Base-by-base conservation (phyloP, 2,113 vertebrate genomes). In the Prunella fulvescens region DNA sequence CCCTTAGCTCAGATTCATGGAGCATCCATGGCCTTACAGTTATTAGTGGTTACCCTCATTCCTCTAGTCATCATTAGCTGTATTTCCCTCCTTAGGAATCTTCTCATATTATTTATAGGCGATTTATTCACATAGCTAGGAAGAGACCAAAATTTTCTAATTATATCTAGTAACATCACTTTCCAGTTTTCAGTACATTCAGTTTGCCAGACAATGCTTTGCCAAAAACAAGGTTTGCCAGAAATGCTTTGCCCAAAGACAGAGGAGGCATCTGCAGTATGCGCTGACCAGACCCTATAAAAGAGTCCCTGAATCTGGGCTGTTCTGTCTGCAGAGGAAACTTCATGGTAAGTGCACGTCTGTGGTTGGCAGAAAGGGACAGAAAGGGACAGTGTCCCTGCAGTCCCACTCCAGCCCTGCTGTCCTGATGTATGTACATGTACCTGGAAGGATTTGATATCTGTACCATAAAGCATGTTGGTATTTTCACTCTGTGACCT, bases 141-240 rank as follows among this genome's bases (percentile, higher is more conserved):
- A 73, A 79, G 87, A 89, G 33, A 96, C 73, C 33, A 94, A 96
- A 96, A 92, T 64, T 91, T 95, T 96, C 95, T 96, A 96, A 95
- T 94, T 96, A 96, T 96, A 96, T 94, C 95, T 70, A 76, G 90
- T 86, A 96, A 86, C 92, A 96, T 96, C 95, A 96, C 93, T 95
- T 89, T 42, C 65, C 44, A 86, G 70, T 67, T 92, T 62, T 92
- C 95, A 81, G 56, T 89, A 33, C 60, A 97, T 84, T 93, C 85
- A 86, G 95, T 97, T 94, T 98, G 98, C 98, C 98, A 98, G 94
- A 97, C 97, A 95, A 96, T 97, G 95, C 97, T 98, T 97, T 98
- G 33, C 97, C 97, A 98, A 94, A 98, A 86, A 94, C 90, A 94
- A 96, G 65, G 96, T 96, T 96, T 96, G 95, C 96, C 96, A 96